Percentiles rank a stretch among this genome's conserved stretches.
These are phyloP conservation scores for Oryzias woworae DNA, from an alignment of 2,113 vertebrate species.

Conservation along the genomic window DNA sequence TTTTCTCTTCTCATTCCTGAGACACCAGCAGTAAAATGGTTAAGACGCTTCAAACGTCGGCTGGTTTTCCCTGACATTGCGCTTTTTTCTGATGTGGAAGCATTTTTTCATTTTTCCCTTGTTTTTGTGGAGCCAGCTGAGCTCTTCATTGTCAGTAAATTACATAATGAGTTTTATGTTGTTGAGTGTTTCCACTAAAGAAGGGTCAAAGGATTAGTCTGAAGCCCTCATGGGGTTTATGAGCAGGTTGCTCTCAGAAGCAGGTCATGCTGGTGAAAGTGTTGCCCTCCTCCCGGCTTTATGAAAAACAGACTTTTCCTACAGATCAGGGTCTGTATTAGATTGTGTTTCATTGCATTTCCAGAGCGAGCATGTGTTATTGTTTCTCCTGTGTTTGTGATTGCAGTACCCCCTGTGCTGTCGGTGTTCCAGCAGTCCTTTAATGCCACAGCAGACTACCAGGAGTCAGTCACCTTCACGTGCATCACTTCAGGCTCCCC, in stretches of 20 bases:
- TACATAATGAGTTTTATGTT: constrained; percentile 29
- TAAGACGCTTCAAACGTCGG: too few relatives aligned
- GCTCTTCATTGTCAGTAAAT: constrained; percentile 30
- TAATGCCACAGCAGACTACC: constrained; percentile 94
- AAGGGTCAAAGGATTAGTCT: constrained; percentile 42
- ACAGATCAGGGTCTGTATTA: background rate
- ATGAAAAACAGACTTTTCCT: background rate
- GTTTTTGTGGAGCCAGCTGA: constrained; percentile 25
- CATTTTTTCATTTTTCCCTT: constrained; percentile 25
- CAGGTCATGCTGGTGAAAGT: constrained; percentile 23
- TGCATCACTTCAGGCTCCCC: constrained; percentile 91
- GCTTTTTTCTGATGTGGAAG: constrained; percentile 28
- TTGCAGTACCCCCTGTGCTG: constrained; percentile 88
- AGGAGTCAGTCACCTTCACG: constrained; percentile 87
- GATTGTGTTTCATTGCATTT: background rate
- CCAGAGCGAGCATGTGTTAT: background rate
- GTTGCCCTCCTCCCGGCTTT: background rate
- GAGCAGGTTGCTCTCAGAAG: constrained; percentile 23
- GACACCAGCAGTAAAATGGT: constrained; percentile 7
- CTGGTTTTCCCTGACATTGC: background rate
- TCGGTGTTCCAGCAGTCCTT: constrained; percentile 86
- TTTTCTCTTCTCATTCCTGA: background rate
- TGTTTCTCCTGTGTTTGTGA: constrained; percentile 28
- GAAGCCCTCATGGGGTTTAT: constrained; percentile 39
- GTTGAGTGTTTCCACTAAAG: constrained; percentile 43